Percentiles rank a stretch among this genome's conserved stretches.
Evolutionary conservation across 2,113 vertebrate species (phyloP).

Genomic region (Accipiter cooperii): DNA sequence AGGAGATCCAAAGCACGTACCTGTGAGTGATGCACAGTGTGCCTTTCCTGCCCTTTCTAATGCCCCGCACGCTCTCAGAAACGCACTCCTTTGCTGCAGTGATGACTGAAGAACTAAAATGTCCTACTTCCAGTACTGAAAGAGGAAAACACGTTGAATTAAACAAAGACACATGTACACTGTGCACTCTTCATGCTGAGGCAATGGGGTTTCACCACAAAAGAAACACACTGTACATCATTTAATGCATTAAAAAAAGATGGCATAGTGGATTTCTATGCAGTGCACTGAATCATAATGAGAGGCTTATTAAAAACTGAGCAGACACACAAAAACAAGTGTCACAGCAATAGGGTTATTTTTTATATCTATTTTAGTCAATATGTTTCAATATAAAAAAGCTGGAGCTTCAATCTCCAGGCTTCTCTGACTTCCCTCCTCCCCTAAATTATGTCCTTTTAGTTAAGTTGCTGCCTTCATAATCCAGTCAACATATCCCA

Average conservation of each 20-base stretch:
- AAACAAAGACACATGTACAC: background rate
- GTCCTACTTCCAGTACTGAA: background rate
- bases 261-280: background rate
- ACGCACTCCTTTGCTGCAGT: fast-evolving
- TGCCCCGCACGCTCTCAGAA: fast-evolving
- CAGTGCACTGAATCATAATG: background rate
- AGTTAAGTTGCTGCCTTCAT: background rate
- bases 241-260: background rate
- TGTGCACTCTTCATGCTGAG: background rate
- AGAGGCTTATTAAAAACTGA: background rate
- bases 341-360: background rate
- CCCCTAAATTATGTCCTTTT: background rate
- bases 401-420: background rate
- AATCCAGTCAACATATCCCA: background rate
- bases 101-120: background rate
- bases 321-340: background rate
- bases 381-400: background rate
- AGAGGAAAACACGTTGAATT: conserved; percentile 3
- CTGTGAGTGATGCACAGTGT: fast-evolving
- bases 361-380: background rate
- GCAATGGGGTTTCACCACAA: background rate
- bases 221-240: background rate
- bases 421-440: background rate
- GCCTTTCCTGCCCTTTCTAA: background rate
- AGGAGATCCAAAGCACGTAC: fast-evolving